Conservation (phyloP, 2,888 invertebrate species). For the Mythimna albipuncta region DNA sequence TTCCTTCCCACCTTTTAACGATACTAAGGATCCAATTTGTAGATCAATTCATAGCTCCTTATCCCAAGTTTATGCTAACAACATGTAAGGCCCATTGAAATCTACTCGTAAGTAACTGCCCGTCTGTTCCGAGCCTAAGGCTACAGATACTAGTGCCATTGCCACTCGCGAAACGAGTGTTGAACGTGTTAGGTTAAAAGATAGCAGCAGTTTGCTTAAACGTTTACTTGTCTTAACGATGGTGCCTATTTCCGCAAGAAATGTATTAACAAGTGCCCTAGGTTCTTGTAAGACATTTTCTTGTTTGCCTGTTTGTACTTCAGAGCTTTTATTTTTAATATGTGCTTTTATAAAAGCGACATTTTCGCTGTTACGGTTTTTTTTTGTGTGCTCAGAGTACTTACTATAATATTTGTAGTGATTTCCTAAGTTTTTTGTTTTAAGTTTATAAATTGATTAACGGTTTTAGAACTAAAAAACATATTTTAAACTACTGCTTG, state of each 20-base stretch:
- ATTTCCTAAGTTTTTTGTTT: not conserved
- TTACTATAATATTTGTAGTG: not conserved
- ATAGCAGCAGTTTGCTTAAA: conserved; percentile 55
- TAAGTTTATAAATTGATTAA: no score
- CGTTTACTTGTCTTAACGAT: conserved; percentile 51
- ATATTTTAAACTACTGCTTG: no score
- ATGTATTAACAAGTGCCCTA: conserved; percentile 40
- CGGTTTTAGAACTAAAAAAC: not conserved
- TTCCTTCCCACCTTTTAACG: conserved; percentile 20
- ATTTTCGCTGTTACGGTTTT: not conserved
- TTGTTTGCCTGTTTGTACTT: conserved; percentile 27
- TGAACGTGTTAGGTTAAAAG: conserved; percentile 52
- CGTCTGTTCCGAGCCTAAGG: conserved; percentile 39
- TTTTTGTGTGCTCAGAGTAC: not conserved
- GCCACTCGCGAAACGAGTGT: conserved; percentile 38
- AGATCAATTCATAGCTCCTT: conserved; percentile 35
- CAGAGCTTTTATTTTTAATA: conserved; percentile 23
- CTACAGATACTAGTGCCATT: conserved; percentile 36
- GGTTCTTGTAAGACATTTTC: conserved; percentile 39
- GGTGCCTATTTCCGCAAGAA: conserved; percentile 47
- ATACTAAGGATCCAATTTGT: conserved; percentile 45
- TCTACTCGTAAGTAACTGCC: conserved; percentile 33
- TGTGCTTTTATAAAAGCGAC: conserved; percentile 13
- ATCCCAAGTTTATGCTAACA: conserved; percentile 40
- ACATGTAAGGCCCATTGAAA: conserved; percentile 28